Conservation (phyloP, 1,140 invertebrate species). For the Episyrphus balteatus region DNA sequence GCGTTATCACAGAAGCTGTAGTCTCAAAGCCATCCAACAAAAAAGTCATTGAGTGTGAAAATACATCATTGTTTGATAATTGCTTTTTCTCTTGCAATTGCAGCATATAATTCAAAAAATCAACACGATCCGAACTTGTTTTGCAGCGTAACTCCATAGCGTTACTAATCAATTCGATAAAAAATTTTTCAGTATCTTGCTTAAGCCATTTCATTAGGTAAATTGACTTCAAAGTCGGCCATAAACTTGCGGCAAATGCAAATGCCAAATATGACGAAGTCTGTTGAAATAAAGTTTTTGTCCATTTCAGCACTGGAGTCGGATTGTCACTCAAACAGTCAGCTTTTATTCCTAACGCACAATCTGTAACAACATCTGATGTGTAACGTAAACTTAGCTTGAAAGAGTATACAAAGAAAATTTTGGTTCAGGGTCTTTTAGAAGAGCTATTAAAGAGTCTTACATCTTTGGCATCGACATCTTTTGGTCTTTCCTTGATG, state of each 20-base stretch:
- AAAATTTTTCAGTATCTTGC: slow-evolving; percentile 18
- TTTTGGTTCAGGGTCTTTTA: background rate
- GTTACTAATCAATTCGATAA: slow-evolving; percentile 21
- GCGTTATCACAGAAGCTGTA: slow-evolving; percentile 16
- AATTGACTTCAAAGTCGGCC: slow-evolving; percentile 13
- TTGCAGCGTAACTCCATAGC: slow-evolving; percentile 23
- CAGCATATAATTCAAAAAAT: slow-evolving; percentile 35
- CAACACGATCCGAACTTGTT: slow-evolving; percentile 12
- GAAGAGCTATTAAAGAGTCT: slow-evolving; percentile 4
- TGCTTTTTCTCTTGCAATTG: slow-evolving; percentile 24
- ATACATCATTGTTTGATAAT: slow-evolving; percentile 10
- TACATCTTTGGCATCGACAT: slow-evolving; percentile 21
- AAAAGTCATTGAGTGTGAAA: slow-evolving; percentile 21
- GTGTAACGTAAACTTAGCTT: slow-evolving; percentile 36
- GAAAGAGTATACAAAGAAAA: background rate
- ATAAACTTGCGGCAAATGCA: slow-evolving; percentile 9
- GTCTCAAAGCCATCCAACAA: slow-evolving; percentile 31
- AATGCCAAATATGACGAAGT: slow-evolving; percentile 12
- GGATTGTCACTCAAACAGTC: slow-evolving; percentile 24
- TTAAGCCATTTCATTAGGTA: slow-evolving; percentile 18
- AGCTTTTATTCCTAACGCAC: slow-evolving; percentile 38
- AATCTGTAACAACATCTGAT: slow-evolving; percentile 39
- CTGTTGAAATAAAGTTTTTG: slow-evolving; percentile 17
- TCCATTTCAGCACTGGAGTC: slow-evolving; percentile 16
- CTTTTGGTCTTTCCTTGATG: slow-evolving; percentile 6